Percentiles rank a stretch among this genome's conserved stretches.
Evolutionary conservation across 2,113 vertebrate genomes (phyloP).

Genomic region (Syrmaticus mikado): DNA sequence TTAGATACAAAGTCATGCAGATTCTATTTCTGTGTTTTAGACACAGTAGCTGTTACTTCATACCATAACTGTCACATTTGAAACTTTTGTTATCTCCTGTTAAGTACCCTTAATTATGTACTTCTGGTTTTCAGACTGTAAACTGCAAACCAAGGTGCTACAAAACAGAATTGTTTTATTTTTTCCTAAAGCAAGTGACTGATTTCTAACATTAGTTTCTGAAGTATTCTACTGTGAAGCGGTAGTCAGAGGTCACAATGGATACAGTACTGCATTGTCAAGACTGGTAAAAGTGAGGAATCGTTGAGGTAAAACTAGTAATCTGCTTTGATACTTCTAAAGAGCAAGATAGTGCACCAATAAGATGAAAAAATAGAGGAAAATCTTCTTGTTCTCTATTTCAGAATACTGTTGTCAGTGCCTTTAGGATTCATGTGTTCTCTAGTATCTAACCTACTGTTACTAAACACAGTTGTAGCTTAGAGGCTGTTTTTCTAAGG

Average conservation of each 20-base stretch:
- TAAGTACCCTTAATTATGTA: background rate
- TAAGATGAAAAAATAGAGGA: background rate
- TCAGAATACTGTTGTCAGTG: background rate
- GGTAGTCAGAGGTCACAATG: background rate
- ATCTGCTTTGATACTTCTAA: background rate
- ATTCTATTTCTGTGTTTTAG: background rate
- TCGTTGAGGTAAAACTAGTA: background rate
- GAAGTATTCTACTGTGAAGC: background rate
- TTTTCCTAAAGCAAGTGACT: background rate
- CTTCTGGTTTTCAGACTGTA: slow-evolving; percentile 6
- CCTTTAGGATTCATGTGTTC: slow-evolving; percentile 8
- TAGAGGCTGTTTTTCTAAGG: background rate
- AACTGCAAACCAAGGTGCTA: background rate
- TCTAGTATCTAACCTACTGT: background rate
- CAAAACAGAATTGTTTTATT: background rate
- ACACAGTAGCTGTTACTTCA: background rate
- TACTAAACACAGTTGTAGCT: background rate
- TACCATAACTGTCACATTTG: background rate
- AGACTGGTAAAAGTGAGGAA: background rate
- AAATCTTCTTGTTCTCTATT: background rate
- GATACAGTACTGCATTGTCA: background rate
- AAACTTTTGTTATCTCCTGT: slow-evolving; percentile 8
- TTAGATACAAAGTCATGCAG: slow-evolving; percentile 16
- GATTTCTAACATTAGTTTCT: background rate
- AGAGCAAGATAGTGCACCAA: background rate